A percentile compares a stretch with the other conserved stretches of the same genome.
Conservation (phyloP, 1,140 invertebrate species). For the Listronotus bonariensis region DNA sequence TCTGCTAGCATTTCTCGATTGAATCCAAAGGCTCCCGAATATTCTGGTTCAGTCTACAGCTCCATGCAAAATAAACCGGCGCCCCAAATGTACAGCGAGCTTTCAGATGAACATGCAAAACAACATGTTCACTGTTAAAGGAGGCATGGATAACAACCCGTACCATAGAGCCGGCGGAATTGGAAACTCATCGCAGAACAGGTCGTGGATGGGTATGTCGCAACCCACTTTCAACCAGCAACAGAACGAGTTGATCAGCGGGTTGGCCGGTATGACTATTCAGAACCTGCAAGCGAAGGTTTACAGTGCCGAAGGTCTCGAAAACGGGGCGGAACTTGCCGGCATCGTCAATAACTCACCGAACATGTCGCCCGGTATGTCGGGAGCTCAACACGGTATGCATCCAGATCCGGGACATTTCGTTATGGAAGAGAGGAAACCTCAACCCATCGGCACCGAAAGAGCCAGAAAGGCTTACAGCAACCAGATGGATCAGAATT, state of each 20-base stretch:
- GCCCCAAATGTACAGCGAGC: slow-evolving; percentile 44
- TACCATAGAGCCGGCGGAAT: slow-evolving; percentile 3
- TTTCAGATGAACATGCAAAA: slow-evolving; percentile 43
- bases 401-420: slow-evolving; percentile 46
- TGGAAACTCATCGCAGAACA: slow-evolving; percentile 26
- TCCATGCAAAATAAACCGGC: slow-evolving; percentile 52
- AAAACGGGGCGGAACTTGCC: slow-evolving; percentile 55
- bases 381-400: slow-evolving; percentile 45
- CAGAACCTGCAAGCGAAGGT: slow-evolving; percentile 58
- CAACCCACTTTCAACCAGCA: slow-evolving; percentile 47
- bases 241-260: slow-evolving; percentile 47
- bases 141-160: slow-evolving; percentile 19
- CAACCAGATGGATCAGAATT: slow-evolving; percentile 60
- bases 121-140: slow-evolving; percentile 41
- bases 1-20: slow-evolving; percentile 71
- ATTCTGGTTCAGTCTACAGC: slow-evolving; percentile 63
- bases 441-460: slow-evolving; percentile 77
- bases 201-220: slow-evolving; percentile 44
- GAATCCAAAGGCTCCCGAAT: slow-evolving; percentile 88
- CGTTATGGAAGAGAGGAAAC: slow-evolving; percentile 66
- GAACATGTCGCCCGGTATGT: slow-evolving; percentile 65
- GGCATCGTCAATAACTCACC: slow-evolving; percentile 58
- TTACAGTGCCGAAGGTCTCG: slow-evolving; percentile 59
- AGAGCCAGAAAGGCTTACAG: slow-evolving; percentile 65
- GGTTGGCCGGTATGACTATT: slow-evolving; percentile 53